phyloP scores from a whole-genome alignment of 2,888 invertebrate species.

The Erpobdella octoculata region DNA sequence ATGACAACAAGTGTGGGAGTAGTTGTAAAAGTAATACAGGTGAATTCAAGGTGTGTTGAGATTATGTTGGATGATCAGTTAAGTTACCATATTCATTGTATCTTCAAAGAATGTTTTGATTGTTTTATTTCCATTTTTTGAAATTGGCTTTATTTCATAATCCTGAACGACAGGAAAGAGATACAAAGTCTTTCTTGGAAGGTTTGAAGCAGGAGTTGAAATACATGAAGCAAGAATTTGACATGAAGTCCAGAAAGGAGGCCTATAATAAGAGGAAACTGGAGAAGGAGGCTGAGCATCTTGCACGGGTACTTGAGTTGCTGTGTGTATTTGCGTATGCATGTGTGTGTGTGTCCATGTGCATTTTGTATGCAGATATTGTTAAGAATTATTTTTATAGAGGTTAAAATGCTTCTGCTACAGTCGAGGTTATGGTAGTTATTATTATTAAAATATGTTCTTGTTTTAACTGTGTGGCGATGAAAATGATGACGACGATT shows the following conservation, averaged over 20 bases:
- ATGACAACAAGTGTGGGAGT: background rate
- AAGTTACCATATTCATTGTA: background rate
- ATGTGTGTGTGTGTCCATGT: too few relatives aligned
- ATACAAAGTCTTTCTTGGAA: slow-evolving; percentile 83
- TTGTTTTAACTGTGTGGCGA: too few relatives aligned
- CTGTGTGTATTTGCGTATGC: background rate
- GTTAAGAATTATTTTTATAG: too few relatives aligned
- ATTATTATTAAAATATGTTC: too few relatives aligned
- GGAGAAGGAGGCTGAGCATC: slow-evolving; percentile 81
- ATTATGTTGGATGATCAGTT: too few relatives aligned
- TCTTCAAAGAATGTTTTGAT: background rate
- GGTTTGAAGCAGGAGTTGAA: slow-evolving; percentile 86
- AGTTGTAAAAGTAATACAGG: too few relatives aligned
- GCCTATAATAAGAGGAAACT: slow-evolving; percentile 74
- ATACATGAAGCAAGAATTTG: slow-evolving; percentile 80
- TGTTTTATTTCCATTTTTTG: background rate
- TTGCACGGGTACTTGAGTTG: slow-evolving; percentile 56
- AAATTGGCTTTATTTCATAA: background rate
- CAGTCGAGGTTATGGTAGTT: too few relatives aligned
- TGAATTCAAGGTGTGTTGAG: too few relatives aligned
- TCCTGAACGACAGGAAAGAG: slow-evolving; percentile 63
- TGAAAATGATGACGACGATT: too few relatives aligned
- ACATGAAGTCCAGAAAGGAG: slow-evolving; percentile 85
- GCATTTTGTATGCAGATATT: too few relatives aligned
- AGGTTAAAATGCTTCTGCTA: too few relatives aligned